Percentiles rank a stretch among this genome's conserved stretches.
Evolutionary conservation across 2,888 invertebrate species (phyloP).

Genomic region (Argyresthia goedartella): DNA sequence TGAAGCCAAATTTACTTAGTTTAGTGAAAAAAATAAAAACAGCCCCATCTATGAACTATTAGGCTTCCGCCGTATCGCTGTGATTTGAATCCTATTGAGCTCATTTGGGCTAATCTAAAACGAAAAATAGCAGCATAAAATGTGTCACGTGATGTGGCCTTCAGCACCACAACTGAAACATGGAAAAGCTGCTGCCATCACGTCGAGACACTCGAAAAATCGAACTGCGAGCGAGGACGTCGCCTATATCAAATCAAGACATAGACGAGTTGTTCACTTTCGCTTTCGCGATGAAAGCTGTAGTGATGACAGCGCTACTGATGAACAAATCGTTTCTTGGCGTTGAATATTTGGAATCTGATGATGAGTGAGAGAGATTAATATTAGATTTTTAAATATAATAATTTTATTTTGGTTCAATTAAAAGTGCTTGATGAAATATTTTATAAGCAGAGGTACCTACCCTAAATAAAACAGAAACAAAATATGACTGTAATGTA

Average conservation of each 20-base stretch:
- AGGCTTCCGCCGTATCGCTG: conserved; percentile 13
- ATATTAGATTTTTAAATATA: background rate
- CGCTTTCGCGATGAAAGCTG: conserved; percentile 10
- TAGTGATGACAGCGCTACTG: conserved; percentile 5
- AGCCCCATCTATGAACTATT: conserved; percentile 13
- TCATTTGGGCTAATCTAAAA: conserved; percentile 14
- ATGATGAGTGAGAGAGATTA: background rate
- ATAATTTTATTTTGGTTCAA: background rate
- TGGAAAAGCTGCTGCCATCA: conserved; percentile 11
- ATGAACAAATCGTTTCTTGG: background rate
- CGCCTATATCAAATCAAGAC: conserved; percentile 9
- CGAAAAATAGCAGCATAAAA: conserved; percentile 12
- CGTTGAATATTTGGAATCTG: conserved; percentile 1
- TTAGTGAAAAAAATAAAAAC: conserved; percentile 7
- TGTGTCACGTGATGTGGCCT: conserved; percentile 9
- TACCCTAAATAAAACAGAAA: background rate
- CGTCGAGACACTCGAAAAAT: conserved; percentile 7
- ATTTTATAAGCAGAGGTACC: background rate
- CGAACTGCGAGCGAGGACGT: conserved; percentile 9
- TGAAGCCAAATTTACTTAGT: background rate
- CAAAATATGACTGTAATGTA: background rate
- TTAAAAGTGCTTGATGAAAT: background rate
- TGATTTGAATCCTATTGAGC: conserved; percentile 15
- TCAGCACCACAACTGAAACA: conserved; percentile 9
- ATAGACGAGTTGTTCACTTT: conserved; percentile 10